These are phyloP conservation scores for Sebastolobus alascanus DNA, from an alignment of 2,797 vertebrate genomes.

Conservation along the genomic window DNA sequence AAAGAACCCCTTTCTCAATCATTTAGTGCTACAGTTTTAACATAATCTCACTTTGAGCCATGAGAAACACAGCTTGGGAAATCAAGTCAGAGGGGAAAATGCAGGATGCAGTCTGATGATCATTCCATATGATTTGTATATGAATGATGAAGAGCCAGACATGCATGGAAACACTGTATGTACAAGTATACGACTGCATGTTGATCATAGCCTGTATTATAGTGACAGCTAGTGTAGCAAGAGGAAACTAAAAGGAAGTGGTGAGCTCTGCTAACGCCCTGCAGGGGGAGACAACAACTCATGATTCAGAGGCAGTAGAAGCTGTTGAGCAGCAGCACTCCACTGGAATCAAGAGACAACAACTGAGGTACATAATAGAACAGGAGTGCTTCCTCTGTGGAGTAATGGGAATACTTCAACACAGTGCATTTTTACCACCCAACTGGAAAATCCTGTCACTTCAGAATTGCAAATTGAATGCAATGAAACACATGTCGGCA, in stretches of 20 bases:
- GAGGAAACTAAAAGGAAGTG: neutral
- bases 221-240: constrained; percentile 49
- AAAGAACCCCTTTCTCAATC: neutral
- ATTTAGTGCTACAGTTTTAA: neutral
- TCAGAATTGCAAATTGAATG: constrained; percentile 29
- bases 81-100: neutral
- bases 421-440: constrained; percentile 11
- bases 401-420: constrained; percentile 17
- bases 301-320: neutral
- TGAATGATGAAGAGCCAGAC: neutral
- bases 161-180: neutral
- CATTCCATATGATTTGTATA: neutral
- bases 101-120: neutral
- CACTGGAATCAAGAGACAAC: constrained; percentile 25
- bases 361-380: neutral
- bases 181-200: neutral
- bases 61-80: neutral
- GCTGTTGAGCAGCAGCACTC: neutral
- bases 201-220: constrained; percentile 30
- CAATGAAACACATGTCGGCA: neutral
- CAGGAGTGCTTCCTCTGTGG: constrained; percentile 13
- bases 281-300: constrained; percentile 75
- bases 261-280: constrained; percentile 40
- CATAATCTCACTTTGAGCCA: neutral
- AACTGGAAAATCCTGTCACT: constrained; percentile 19